phyloP scores from a whole-genome alignment of 1,140 invertebrate genomes.

The Halesus radiatus region DNA sequence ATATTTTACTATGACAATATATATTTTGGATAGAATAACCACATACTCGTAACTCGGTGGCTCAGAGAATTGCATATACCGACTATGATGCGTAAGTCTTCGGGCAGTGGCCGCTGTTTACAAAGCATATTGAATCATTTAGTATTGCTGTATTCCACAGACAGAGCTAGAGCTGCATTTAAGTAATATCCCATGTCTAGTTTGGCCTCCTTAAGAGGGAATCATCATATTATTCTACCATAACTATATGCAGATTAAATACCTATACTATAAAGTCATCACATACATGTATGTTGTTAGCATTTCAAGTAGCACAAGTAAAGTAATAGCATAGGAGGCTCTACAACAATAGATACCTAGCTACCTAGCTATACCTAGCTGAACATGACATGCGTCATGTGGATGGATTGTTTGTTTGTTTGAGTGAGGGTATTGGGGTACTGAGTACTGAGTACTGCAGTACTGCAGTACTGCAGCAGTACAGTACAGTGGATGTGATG shows the following conservation, averaged over 20 bases:
- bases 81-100: neutral
- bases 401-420: no score
- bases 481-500: neutral
- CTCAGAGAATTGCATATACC: slow-evolving; percentile 4
- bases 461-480: neutral
- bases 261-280: neutral
- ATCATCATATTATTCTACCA: neutral
- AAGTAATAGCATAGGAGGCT: no score
- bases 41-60: neutral
- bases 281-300: neutral
- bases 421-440: no score
- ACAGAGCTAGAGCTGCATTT: neutral
- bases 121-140: neutral
- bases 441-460: neutral
- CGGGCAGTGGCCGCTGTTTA: neutral
- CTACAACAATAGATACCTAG: no score
- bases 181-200: neutral
- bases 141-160: slow-evolving; percentile 4
- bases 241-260: neutral
- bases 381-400: no score
- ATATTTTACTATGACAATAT: slow-evolving; percentile 30
- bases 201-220: slow-evolving; percentile 5
- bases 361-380: no score
- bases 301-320: slow-evolving; percentile 3
- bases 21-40: slow-evolving; percentile 7